Percentiles rank a stretch among this genome's conserved stretches.
Conservation (phyloP, 92 coral and sea anemone genomes). For the Siderastrea radians region DNA sequence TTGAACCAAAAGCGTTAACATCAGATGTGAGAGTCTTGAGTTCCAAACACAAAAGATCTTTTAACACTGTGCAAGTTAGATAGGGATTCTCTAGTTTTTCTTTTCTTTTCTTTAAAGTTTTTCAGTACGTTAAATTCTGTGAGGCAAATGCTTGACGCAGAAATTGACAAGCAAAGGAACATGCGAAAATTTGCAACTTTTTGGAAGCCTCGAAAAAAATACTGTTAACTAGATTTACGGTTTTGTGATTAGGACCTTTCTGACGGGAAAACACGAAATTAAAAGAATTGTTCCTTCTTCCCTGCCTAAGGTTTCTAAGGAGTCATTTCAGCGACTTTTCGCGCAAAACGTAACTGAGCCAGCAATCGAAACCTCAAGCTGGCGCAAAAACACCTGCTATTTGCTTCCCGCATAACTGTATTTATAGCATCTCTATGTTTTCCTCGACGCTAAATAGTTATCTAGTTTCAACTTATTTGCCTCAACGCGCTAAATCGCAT, state of each 20-base stretch:
- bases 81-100: neutral
- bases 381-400: conserved; percentile 8
- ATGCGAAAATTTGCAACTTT: no score
- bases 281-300: neutral
- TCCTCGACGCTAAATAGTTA: neutral
- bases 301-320: neutral
- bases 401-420: conserved; percentile 12
- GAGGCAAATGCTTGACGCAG: no score
- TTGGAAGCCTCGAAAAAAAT: no score
- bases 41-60: neutral
- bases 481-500: neutral
- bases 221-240: no score
- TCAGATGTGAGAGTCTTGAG: neutral
- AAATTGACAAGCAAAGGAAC: no score
- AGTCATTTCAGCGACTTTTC: neutral
- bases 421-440: neutral
- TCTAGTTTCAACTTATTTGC: neutral
- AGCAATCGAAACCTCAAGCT: neutral
- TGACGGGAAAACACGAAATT: neutral
- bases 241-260: neutral
- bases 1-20: neutral
- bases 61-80: neutral
- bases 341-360: conserved; percentile 1
- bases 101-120: no score
- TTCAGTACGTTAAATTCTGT: no score